Base-by-base conservation (phyloP, 2,888 invertebrate genomes). In the Chymomyza fuscimana region DNA sequence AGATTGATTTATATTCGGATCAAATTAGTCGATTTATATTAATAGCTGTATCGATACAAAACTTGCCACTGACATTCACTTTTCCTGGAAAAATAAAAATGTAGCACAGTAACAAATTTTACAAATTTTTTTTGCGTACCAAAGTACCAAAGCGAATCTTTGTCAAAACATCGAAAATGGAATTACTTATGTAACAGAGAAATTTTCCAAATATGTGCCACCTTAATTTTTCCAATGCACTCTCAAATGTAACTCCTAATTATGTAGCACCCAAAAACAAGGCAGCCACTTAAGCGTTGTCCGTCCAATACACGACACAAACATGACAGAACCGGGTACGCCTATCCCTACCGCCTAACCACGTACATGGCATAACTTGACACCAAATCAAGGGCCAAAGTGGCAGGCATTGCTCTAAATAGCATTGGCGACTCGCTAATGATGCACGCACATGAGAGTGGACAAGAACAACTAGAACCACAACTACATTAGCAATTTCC, bases 401-500 rank as follows among this genome's bases (percentile, higher is more conserved):
- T 15, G 40, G 12, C 40, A 58, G 72, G 29, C 61, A 54, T 16
- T 54, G 54, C 51, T 7, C 71, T 69, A 66, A 63, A 58, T 59
- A 40, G 67, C 32, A 22, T 54, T 69, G 73, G 67, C 56, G 73
- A 63, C 67, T 63, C 22, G 54, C 73, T 73, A 73, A 73, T 73
- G 73, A 73, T 58, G 15, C 58, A 25, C 58, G 29, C 16, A 25
- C 76, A 75, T 65, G 70, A 68, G 67, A 75, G 63, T 67, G 75
- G 63, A 67, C 73, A 74, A 25, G 65, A 67, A 69, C 69, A 72
- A 72, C 68, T 32, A 32, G 7, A 32, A 7, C 32, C 7, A 64
- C 58, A 64, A 63, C 56, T 65, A 69, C 86, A 87, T 84, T 85
- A 78, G 81, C 88, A 90, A 88, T 88, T 90, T 90, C 90, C 90